Evolutionary conservation across 2,888 invertebrate genomes (phyloP), one percentile per base, ranked within the genome.

Genomic region (Pemphredon lugubris): DNA sequence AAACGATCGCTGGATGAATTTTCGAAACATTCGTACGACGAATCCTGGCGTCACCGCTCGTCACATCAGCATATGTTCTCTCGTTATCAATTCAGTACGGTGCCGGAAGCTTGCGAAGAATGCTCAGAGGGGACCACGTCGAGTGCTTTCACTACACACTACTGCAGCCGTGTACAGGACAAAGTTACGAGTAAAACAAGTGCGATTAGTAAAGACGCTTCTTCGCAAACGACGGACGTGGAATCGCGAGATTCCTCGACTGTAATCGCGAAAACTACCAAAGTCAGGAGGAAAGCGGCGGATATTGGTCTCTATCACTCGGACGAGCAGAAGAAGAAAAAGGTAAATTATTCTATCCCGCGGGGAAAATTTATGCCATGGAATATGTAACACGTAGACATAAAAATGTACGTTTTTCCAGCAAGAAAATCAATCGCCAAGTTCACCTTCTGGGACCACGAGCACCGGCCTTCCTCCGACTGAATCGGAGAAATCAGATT

Each of bases 201-300:
- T 1, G 68, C 77, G 2, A 11, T 73, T n/a, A 89, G 89, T 57
- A 90, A 88, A 72, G 92, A 92, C 74, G 92, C 90, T 0, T 90
- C 91, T 2, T 91, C 92, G 48, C 92, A 92, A 81, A 92, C 92
- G 6, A 86, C 84, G 11, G 87, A 87, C 21, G 74, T 85, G 44
- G 86, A 86, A 51, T 83, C 84, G 2, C 71, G 68, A 2, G 75
- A 77, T 14, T 81, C 82, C 0, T 80, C 83, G 16, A 75, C 83
- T 7, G 63, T 74, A 21, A 53, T 72, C 6, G 54, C 72, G 18
- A 79, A 70, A 39, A 72, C 71, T 39, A 77, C 60, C 23, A 81
- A 50, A 59, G 26, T 57, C 11, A 75, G 77, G 37, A 82, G 71
- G 59, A 87, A 78, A 58, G 30, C 67, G 16, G 51, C 67, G n/a